Percentiles rank a stretch among this genome's conserved stretches.
Evolutionary conservation across 2,888 invertebrate genomes (phyloP).

Genomic region (Eristalis tenax): DNA sequence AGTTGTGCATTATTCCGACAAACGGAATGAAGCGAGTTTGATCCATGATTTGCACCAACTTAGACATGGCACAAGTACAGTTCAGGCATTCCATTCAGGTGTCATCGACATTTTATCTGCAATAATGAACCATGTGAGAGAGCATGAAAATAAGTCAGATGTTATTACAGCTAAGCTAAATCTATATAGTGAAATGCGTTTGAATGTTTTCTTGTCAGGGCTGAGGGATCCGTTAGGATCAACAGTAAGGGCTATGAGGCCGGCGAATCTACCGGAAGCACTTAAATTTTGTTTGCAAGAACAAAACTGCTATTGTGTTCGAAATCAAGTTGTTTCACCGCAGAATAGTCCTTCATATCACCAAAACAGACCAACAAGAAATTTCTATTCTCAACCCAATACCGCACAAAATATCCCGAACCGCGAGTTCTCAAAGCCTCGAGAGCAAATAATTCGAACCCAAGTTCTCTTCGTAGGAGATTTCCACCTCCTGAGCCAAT

Average conservation of each 20-base stretch:
- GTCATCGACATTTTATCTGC: background rate
- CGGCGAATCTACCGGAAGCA: background rate
- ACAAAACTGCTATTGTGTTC: background rate
- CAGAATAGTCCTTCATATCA: background rate
- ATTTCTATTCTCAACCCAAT: background rate
- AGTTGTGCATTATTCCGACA: constrained; percentile 18
- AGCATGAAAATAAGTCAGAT: background rate
- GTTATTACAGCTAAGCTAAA: background rate
- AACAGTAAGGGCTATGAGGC: constrained; percentile 3
- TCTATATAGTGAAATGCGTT: background rate
- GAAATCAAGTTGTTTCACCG: background rate
- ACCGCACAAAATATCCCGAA: background rate
- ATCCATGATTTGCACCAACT: constrained; percentile 13
- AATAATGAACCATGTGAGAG: background rate
- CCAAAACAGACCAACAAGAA: background rate
- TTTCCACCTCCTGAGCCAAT: background rate
- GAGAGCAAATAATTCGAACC: background rate
- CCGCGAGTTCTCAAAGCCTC: background rate
- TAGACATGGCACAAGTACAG: constrained; percentile 2
- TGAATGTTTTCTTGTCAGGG: background rate
- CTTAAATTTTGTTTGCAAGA: background rate
- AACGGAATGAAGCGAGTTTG: constrained; percentile 8
- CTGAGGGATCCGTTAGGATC: background rate
- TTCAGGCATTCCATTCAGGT: background rate
- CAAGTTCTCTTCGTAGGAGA: background rate